Percentiles rank a stretch among this genome's conserved stretches.
phyloP scores from a whole-genome alignment of 2,888 invertebrate genomes.

The Scaptomyza polygonia region DNA sequence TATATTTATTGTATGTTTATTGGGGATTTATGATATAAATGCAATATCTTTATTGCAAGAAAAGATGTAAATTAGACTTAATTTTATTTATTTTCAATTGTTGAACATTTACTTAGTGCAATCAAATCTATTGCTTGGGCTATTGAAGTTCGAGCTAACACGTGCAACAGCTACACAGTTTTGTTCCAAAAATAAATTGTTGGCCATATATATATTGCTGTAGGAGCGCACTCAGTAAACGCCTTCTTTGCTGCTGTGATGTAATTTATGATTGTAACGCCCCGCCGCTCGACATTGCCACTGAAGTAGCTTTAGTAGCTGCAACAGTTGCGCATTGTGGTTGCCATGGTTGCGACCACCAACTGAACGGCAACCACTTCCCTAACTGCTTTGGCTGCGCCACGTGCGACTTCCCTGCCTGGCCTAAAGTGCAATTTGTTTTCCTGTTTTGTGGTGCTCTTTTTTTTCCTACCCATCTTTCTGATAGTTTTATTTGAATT shows the following conservation, averaged over 20 bases:
- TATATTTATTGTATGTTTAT: neutral
- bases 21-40: neutral
- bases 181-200: conserved; percentile 36
- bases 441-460: neutral
- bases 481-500: neutral
- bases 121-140: conserved; percentile 1
- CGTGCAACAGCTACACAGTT: conserved; percentile 13
- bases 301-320: conserved; percentile 3
- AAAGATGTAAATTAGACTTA: no score
- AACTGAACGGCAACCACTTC: conserved; percentile 18
- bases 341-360: conserved; percentile 11
- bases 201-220: conserved; percentile 50
- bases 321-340: conserved; percentile 63
- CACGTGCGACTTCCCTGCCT: conserved; percentile 37
- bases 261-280: conserved; percentile 58
- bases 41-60: neutral
- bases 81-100: no score
- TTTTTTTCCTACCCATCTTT: neutral
- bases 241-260: conserved; percentile 15
- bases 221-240: conserved; percentile 6
- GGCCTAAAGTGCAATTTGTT: conserved; percentile 40
- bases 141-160: neutral
- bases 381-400: conserved; percentile 1
- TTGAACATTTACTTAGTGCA: conserved; percentile 9
- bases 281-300: conserved; percentile 13